Evolutionary conservation across 1,140 invertebrate genomes (phyloP), one percentile per base, ranked within the genome.

Genomic region (Zaprionus taronus): DNA sequence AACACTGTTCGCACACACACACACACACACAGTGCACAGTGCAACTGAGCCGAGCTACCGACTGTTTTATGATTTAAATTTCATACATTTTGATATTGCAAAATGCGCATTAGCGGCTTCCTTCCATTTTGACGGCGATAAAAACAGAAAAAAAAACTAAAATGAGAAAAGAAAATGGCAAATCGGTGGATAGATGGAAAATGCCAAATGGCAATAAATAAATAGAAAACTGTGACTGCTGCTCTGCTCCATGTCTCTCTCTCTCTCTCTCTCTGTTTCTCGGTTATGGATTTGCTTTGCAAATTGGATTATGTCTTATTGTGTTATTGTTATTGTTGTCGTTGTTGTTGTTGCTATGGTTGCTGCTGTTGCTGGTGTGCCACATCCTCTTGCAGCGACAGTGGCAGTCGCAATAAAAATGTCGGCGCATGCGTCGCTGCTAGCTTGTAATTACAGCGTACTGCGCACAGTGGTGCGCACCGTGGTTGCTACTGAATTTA

Each of bases 291-390:
- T 80, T 82, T 77, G 67, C 74, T 62, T 82, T 82, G 78, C 74
- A 80, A 77, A 82, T 80, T 74, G 78, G 78, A 80, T 80, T 80
- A 82, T 82, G 74, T 64, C 64, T 80, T 74, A 80, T 82, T 77
- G 77, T 79, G 57, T 72, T 77, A 55, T 76, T 76, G 55, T 72
- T 77, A 28, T 63, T 68, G 44, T 62, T 53, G 44, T 49, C 26
- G 53, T 6, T 5, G 28, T 31, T 9, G 28, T 31, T 31, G 28
- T 31, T 31, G 28, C 5, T 56, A 36, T 15, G 61, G 34, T n/a
- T 72, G 69, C 22, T 68, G 60, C 56, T 44, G 41, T 60, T 70
- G 53, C 49, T 41, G 70, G 38, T 71, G 72, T 70, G 73, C 77
- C 68, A 80, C 77, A 79, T 79, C 72, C 75, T 77, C 70, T 56